Base-by-base conservation (phyloP, 2,797 vertebrate species). In the Varecia variegata region DNA sequence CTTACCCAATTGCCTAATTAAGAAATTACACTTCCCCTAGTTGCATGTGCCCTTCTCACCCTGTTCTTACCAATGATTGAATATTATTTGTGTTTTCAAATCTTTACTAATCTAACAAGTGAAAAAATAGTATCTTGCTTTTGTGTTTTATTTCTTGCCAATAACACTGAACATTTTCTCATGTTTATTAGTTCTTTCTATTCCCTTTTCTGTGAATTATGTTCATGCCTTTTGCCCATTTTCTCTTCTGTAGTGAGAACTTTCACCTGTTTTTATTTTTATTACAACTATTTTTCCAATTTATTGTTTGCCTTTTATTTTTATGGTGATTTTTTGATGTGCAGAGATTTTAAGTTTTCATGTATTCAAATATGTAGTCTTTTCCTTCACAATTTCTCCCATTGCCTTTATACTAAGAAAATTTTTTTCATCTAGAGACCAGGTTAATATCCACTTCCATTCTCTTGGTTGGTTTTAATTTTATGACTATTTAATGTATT, bases 221-320 rank as follows among this genome's bases (percentile, higher is more conserved):
- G 1, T 88, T 81, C 12, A 4, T 81, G 35, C 25, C 38, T 43
- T 80, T 82, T 95, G 54, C 74, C 68, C 56, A 23, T 92, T 86
- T 92, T 92, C 27, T 86, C 54, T 93, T 56, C 80, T 38, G 7
- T 50, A 35, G 14, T 91, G 38, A 62, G 60, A 93, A 23, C 38
- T 50, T 86, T 86, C 82, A 77, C 23, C 52, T 81, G 18, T 82
- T 85, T 73, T 38, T 54, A 88, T 88, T 79, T 95, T 94, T 35
- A 83, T 85, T 54, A 62, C 58, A 94, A 65, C n/a, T 35, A 0
- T 77, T 70, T 97, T 87, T 88, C 76, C 56, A 80, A 21, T 35
- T 77, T 93, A 45, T 71, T 88, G 43, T 88, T 97, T 92, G 71
- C 35, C n/a, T 94, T 95, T 95, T 62, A 38, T 90, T 95, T 92